Conservation (phyloP, 2,888 invertebrate species). For the Synergus umbraculus region DNA sequence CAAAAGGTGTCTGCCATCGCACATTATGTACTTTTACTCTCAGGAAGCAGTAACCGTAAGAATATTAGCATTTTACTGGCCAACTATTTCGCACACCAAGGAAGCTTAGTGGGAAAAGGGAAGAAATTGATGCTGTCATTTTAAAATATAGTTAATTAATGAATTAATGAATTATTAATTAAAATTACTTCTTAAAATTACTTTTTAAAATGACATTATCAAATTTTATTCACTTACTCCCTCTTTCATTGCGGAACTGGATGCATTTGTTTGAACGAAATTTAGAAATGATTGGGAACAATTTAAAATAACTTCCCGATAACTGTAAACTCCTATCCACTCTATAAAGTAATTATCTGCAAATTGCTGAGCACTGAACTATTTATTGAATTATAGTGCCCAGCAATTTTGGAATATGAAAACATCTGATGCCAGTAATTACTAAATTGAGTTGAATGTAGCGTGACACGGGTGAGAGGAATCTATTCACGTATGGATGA, state of each 20-base stretch:
- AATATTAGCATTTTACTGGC: slow-evolving; percentile 51
- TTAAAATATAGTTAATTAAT: too few species aligned
- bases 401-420: background rate
- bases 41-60: slow-evolving; percentile 42
- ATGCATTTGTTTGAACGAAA: too few species aligned
- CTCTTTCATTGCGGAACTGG: too few species aligned
- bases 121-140: background rate
- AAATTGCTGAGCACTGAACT: background rate
- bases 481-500: background rate
- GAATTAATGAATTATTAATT: too few species aligned
- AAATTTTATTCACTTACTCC: too few species aligned
- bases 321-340: background rate
- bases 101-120: background rate
- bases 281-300: background rate
- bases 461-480: background rate
- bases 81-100: slow-evolving; percentile 41
- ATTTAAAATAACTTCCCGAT: background rate
- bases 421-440: background rate
- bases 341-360: background rate
- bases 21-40: slow-evolving; percentile 43
- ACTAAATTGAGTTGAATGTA: background rate
- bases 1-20: slow-evolving; percentile 37
- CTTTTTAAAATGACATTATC: too few species aligned
- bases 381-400: slow-evolving; percentile 16
- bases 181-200: too few species aligned